phyloP scores from a whole-genome alignment of 2,888 invertebrate species.

The Eurytoma adleriae region DNA sequence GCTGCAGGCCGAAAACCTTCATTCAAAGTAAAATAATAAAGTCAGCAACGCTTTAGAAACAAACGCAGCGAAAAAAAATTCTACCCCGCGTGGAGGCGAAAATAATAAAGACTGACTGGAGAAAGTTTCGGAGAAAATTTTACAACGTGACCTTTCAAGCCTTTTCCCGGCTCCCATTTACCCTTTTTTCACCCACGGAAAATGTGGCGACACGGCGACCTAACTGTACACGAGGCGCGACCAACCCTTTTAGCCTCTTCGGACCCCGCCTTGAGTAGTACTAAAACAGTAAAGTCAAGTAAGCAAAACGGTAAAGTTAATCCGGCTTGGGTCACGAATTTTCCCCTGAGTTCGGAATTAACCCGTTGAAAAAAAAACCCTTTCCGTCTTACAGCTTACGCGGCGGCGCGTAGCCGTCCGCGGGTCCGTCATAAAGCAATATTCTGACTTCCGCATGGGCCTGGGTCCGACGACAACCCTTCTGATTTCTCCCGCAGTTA shows the following conservation, averaged over 20 bases:
- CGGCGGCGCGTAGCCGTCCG: background rate
- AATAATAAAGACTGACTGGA: conserved; percentile 44
- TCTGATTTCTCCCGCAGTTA: conserved; percentile 54
- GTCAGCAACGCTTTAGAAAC: conserved; percentile 5
- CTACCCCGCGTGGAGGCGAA: conserved; percentile 10
- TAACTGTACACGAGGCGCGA: conserved; percentile 17
- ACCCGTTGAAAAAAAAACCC: conserved; percentile 62
- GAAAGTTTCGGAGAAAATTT: conserved; percentile 50
- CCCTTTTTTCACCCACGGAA: conserved; percentile 30
- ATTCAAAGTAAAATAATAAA: conserved; percentile 40
- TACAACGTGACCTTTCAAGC: conserved; percentile 27
- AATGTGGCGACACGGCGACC: conserved; percentile 28
- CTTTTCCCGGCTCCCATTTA: conserved; percentile 38
- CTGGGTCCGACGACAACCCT: conserved; percentile 63
- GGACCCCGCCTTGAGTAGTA: background rate
- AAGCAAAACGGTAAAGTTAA: conserved; percentile 56
- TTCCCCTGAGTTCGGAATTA: conserved; percentile 45
- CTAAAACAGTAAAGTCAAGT: conserved; percentile 58
- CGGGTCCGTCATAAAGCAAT: conserved; percentile 71
- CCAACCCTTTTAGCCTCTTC: conserved; percentile 56
- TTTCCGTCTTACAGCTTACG: conserved; percentile 49
- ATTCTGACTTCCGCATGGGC: conserved; percentile 67
- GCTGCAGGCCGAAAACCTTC: background rate
- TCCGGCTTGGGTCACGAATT: conserved; percentile 25
- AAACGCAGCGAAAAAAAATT: conserved; percentile 26